Conservation (phyloP, 2,888 invertebrate species). For the Sarcophaga variegata region DNA sequence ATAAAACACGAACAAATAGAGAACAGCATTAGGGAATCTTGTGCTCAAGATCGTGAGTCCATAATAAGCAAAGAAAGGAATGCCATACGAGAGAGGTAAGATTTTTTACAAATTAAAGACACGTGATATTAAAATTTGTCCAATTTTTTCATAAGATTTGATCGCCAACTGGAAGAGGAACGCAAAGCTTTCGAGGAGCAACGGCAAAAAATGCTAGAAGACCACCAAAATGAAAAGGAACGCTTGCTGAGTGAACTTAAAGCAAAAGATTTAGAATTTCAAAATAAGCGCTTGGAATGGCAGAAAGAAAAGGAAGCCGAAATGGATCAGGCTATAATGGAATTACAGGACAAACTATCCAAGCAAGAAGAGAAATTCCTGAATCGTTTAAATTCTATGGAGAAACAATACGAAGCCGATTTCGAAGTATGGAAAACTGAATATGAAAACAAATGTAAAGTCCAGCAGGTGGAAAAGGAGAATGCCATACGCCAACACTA, state of each 20-base stretch:
- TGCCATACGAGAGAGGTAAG: conserved; percentile 83
- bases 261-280: conserved; percentile 82
- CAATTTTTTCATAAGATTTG: conserved; percentile 79
- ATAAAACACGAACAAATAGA: conserved; percentile 85
- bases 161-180: conserved; percentile 84
- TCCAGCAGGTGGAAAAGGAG: conserved; percentile 86
- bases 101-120: not conserved
- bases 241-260: conserved; percentile 81
- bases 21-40: conserved; percentile 84
- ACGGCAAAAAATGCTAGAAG: conserved; percentile 82
- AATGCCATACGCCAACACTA: conserved; percentile 87
- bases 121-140: not conserved
- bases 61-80: conserved; percentile 85
- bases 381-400: conserved; percentile 84
- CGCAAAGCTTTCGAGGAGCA: conserved; percentile 84
- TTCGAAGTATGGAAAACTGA: conserved; percentile 85
- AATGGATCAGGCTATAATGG: conserved; percentile 82
- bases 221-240: conserved; percentile 82
- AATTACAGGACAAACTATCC: conserved; percentile 83
- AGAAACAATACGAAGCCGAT: conserved; percentile 85
- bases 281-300: conserved; percentile 80
- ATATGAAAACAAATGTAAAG: conserved; percentile 82
- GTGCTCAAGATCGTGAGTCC: conserved; percentile 85
- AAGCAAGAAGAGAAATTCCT: conserved; percentile 82
- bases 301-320: conserved; percentile 82